These are phyloP conservation scores for Caenorhabditis inopinata DNA, from an alignment of 1,140 invertebrate species.

Conservation along the genomic window DNA sequence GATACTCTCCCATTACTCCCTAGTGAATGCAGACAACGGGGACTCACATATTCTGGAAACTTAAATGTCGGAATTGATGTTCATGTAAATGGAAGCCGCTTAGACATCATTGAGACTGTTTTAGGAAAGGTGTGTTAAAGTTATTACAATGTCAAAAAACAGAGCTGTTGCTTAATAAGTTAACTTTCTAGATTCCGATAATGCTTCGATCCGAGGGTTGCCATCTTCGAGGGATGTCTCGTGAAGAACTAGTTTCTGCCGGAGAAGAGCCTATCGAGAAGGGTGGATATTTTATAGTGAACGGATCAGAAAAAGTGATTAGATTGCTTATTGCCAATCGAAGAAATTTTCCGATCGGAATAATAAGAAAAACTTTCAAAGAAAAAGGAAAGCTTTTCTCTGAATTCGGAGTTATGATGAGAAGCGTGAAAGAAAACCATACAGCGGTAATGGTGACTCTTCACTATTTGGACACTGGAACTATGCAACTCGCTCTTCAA, in stretches of 20 bases:
- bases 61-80: constrained; percentile 54
- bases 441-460: constrained; percentile 60
- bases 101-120: constrained; percentile 54
- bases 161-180: too few relatives aligned
- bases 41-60: constrained; percentile 59
- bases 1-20: constrained; percentile 48
- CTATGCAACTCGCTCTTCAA: constrained; percentile 60
- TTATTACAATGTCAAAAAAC: too few relatives aligned
- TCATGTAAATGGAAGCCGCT: constrained; percentile 52
- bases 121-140: constrained; percentile 54
- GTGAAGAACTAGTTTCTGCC: constrained; percentile 50
- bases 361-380: constrained; percentile 54
- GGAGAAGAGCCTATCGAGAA: constrained; percentile 62
- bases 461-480: constrained; percentile 62
- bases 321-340: constrained; percentile 62
- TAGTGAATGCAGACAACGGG: constrained; percentile 63
- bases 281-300: constrained; percentile 64
- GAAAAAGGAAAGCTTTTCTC: constrained; percentile 63
- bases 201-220: constrained; percentile 64
- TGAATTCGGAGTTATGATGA: constrained; percentile 65
- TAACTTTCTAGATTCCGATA: constrained; percentile 61
- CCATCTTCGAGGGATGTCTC: constrained; percentile 52
- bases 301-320: constrained; percentile 64
- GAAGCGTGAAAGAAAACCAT: constrained; percentile 58
- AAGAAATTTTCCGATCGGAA: constrained; percentile 62